Conservation (phyloP, 2,113 vertebrate species). For the Haliaeetus leucogaster region DNA sequence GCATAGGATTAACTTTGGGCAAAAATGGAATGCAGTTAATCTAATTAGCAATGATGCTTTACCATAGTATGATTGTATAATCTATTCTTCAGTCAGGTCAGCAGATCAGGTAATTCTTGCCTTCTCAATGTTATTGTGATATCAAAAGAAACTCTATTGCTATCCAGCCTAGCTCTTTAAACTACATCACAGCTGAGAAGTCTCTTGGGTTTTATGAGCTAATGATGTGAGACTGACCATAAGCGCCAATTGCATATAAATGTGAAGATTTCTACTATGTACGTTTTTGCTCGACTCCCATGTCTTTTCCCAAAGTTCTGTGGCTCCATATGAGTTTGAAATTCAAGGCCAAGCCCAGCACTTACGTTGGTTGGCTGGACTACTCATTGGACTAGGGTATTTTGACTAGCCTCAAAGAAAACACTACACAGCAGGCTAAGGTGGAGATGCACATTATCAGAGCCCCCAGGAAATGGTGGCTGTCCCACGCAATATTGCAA, state of each 20-base stretch:
- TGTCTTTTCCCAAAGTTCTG: neutral
- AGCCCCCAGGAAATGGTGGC: neutral
- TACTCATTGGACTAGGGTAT: neutral
- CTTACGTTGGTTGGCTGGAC: neutral
- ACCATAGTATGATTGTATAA: neutral
- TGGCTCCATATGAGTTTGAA: neutral
- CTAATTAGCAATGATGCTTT: neutral
- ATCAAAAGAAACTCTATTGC: neutral
- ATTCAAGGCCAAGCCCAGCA: neutral
- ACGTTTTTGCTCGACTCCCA: neutral
- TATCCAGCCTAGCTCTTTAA: neutral
- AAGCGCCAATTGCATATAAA: neutral
- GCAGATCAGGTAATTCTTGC: neutral
- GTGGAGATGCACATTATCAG: neutral
- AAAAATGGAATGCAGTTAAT: neutral
- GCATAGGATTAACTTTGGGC: neutral
- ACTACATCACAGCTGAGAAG: neutral
- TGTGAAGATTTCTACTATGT: neutral
- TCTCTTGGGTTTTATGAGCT: neutral
- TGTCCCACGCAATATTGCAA: neutral
- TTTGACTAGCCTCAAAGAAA: neutral
- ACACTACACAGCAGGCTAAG: neutral
- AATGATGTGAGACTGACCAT: neutral
- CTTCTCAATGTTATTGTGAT: neutral
- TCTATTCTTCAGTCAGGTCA: neutral